Conservation (phyloP, 1,140 invertebrate genomes). For the Centruroides vittatus region DNA sequence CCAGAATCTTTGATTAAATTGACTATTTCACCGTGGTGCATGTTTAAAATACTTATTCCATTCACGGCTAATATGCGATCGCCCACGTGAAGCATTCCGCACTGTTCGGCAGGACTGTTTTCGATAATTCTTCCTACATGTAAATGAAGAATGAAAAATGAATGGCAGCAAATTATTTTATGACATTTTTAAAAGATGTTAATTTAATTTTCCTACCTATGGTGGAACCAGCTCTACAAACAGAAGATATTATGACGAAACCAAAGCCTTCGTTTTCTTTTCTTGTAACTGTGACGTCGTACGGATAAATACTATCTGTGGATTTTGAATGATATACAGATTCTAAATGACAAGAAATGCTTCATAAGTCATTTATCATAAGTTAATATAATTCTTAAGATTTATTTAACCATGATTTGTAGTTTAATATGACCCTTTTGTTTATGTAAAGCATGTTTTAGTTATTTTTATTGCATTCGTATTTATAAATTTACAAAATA, state of each 20-base stretch:
- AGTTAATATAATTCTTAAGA: too few relatives aligned
- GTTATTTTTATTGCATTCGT: too few relatives aligned
- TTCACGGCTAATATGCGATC: constrained; percentile 95
- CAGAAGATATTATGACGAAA: constrained; percentile 95
- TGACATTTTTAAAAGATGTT: not conserved
- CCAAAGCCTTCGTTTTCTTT: constrained; percentile 94
- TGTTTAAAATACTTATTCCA: constrained; percentile 72
- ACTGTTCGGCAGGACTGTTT: constrained; percentile 85
- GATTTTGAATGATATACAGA: constrained; percentile 9
- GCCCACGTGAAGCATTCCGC: constrained; percentile 75
- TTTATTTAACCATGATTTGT: too few relatives aligned
- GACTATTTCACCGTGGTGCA: constrained; percentile 93
- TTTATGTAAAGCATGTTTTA: too few relatives aligned
- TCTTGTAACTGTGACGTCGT: constrained; percentile 75
- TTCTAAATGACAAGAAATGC: constrained; percentile 5
- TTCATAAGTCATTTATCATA: not conserved
- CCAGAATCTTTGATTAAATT: constrained; percentile 86
- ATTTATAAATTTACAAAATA: too few relatives aligned
- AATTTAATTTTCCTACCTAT: constrained; percentile 50
- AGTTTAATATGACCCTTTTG: too few relatives aligned
- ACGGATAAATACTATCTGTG: constrained; percentile 32
- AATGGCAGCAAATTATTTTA: not conserved
- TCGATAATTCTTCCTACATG: constrained; percentile 72
- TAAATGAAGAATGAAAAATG: constrained; percentile 17
- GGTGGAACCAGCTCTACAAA: constrained; percentile 79